phyloP scores from a whole-genome alignment of 2,888 invertebrate species.

The Caenorhabditis japonica region DNA sequence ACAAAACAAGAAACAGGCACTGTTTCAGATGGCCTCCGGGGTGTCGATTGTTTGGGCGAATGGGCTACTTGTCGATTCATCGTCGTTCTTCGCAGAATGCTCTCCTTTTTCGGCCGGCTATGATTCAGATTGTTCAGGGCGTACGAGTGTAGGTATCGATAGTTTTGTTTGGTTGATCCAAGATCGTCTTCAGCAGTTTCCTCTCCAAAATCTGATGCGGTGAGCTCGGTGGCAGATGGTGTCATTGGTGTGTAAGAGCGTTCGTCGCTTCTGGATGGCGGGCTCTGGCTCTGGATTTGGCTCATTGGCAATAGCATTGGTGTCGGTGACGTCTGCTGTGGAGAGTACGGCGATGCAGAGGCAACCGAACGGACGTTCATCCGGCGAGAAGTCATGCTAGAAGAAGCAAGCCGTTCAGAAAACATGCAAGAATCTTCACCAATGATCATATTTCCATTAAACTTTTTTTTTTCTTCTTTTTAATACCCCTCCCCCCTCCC shows the following conservation, averaged over 20 bases:
- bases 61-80: slow-evolving; percentile 19
- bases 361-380: slow-evolving; percentile 19
- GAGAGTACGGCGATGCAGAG: slow-evolving; percentile 7
- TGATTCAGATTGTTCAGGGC: slow-evolving; percentile 37
- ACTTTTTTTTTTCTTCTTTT: too few species aligned
- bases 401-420: slow-evolving; percentile 23
- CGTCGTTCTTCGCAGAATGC: slow-evolving; percentile 43
- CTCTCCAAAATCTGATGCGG: slow-evolving; percentile 27
- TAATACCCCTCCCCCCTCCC: too few species aligned
- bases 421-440: slow-evolving; percentile 27
- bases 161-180: slow-evolving; percentile 15
- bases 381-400: slow-evolving; percentile 29
- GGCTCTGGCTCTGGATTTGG: slow-evolving; percentile 6
- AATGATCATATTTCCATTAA: too few species aligned
- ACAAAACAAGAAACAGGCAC: slow-evolving; percentile 13
- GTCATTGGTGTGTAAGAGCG: slow-evolving; percentile 27
- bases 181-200: slow-evolving; percentile 7
- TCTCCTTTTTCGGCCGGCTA: slow-evolving; percentile 21
- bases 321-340: background rate
- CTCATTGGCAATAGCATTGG: background rate
- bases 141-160: slow-evolving; percentile 43
- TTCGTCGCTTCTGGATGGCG: slow-evolving; percentile 4
- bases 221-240: slow-evolving; percentile 38
- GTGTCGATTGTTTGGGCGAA: background rate
- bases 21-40: slow-evolving; percentile 8